Evolutionary conservation across 2,113 vertebrate species (phyloP), one percentile per base, ranked within the genome.

Genomic region (Cyphomyrus plagiostoma): DNA sequence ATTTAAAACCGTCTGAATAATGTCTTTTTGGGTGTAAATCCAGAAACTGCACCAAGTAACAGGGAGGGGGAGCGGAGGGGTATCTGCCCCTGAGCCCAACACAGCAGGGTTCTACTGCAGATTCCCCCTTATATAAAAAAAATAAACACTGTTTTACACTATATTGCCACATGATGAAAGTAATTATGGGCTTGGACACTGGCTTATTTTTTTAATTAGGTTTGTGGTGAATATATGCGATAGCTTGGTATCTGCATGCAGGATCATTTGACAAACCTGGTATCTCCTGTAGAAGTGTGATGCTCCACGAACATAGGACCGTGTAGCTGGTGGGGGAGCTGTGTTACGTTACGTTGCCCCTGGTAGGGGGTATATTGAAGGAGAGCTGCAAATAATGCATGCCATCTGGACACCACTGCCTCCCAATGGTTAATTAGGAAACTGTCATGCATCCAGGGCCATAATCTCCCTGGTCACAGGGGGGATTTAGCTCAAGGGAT

Each of bases 381-480:
- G 9, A 17, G 45, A 39, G 5, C 39, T 50, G 62, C 26, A 49
- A n/a, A 49, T 21, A 49, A 42, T 46, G 23, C 46, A 6, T 0
- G 15, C 11, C 30, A 35, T 88, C 45, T 74, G 39, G 48, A n/a
- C 46, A 58, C 23, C 19, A 48, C 56, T 87, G 83, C 70, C 82
- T 21, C 86, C 89, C 4, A 66, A 52, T 49, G 77, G 87, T 26
- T 30, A 74, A 86, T 52, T n/a, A 9, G 80, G 88, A 89, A 80
- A 90, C 86, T 90, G 92, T 91, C 91, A 86, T 89, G 88, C 5
- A 82, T 91, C 93, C 91, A 91, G 89, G 8, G 50, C 42, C 49
- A 70, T 94, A 94, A 94, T 94, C 93, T 91, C 90, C 87, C 42
- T 92, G 86, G 90, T 90, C 91, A 90, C 88, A 92, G 56, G 8